Conservation (phyloP, 2,888 invertebrate genomes). For the Athetis lepigone region DNA sequence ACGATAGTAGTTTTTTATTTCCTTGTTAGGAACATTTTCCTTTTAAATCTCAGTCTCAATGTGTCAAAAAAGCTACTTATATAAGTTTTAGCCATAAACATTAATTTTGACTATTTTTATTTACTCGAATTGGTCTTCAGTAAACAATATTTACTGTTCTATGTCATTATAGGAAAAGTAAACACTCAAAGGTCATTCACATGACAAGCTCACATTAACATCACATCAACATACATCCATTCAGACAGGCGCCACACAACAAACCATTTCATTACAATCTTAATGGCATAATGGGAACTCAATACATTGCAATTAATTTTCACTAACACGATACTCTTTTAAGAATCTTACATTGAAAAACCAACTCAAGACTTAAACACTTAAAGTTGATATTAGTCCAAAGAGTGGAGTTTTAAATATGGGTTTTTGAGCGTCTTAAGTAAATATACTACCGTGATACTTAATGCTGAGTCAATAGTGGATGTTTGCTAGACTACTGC, state of each 20-base stretch:
- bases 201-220: conserved; percentile 16
- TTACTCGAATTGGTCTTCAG: too few relatives aligned
- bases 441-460: conserved; percentile 74
- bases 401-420: conserved; percentile 40
- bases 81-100: too few relatives aligned
- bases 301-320: conserved; percentile 65
- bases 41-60: too few relatives aligned
- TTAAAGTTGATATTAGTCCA: conserved; percentile 22
- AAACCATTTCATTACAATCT: conserved; percentile 58
- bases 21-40: too few relatives aligned
- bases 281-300: conserved; percentile 61
- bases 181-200: conserved; percentile 38
- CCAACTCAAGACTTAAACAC: neutral
- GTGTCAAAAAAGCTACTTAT: too few relatives aligned
- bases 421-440: conserved; percentile 53
- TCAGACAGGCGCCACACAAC: conserved; percentile 55
- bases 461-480: conserved; percentile 74
- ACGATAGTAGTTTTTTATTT: too few relatives aligned
- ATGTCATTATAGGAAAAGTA: neutral
- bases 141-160: conserved; percentile 6
- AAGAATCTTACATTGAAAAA: conserved; percentile 1
- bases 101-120: too few relatives aligned
- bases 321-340: conserved; percentile 62
- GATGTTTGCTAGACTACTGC: conserved; percentile 71
- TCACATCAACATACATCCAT: conserved; percentile 24